These are phyloP conservation scores for Homarus americanus DNA, from an alignment of 1,140 invertebrate species.

Conservation along the genomic window DNA sequence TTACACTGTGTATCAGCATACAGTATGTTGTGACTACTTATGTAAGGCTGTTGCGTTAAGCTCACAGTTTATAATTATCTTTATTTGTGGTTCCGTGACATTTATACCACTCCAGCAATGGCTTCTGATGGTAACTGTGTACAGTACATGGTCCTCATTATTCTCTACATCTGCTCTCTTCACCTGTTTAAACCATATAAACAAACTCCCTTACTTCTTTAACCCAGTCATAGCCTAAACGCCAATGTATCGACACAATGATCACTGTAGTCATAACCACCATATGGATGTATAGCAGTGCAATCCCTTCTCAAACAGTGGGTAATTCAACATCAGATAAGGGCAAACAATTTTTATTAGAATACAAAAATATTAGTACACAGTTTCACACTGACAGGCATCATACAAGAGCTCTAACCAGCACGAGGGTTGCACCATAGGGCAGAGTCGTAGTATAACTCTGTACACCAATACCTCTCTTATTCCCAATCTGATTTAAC, in stretches of 20 bases:
- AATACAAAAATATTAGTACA: slow-evolving; percentile 67
- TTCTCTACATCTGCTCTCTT: not conserved
- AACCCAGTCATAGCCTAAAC: no score
- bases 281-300: not conserved
- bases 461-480: slow-evolving; percentile 16
- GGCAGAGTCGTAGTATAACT: slow-evolving; percentile 29
- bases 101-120: no score
- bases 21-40: no score
- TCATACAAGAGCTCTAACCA: slow-evolving; percentile 39
- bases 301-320: not conserved
- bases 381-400: slow-evolving; percentile 42
- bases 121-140: no score
- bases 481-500: slow-evolving; percentile 1
- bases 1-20: no score
- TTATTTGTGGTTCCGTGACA: no score
- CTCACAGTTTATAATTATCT: no score
- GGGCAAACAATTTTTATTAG: slow-evolving; percentile 66
- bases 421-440: slow-evolving; percentile 44
- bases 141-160: no score
- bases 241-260: no score
- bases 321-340: not conserved
- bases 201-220: not conserved
- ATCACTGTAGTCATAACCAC: not conserved
- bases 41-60: no score
- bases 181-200: not conserved